Conservation (phyloP, 2,797 vertebrate genomes). For the Naso thynnoides region DNA sequence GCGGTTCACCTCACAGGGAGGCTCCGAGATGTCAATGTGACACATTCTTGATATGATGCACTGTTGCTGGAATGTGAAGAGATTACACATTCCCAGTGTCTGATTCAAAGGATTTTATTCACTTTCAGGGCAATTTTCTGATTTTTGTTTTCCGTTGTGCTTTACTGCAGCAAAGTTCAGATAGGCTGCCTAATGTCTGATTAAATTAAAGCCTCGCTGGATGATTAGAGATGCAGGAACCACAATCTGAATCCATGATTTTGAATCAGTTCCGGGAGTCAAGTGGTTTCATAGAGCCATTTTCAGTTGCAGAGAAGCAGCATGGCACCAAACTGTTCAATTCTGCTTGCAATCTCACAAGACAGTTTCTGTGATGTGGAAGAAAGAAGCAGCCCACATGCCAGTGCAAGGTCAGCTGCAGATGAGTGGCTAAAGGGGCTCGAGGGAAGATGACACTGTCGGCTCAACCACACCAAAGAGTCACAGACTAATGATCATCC, state of each 20-base stretch:
- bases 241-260: slow-evolving; percentile 15
- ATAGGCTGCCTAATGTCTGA: slow-evolving; percentile 2
- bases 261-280: slow-evolving; percentile 8
- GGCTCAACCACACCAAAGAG: slow-evolving; percentile 51
- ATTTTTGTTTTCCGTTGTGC: slow-evolving; percentile 21
- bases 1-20: slow-evolving; percentile 60
- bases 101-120: slow-evolving; percentile 41
- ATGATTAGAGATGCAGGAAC: slow-evolving; percentile 26
- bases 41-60: slow-evolving; percentile 61
- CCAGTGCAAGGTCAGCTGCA: slow-evolving; percentile 67
- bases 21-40: slow-evolving; percentile 57
- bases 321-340: slow-evolving; percentile 39
- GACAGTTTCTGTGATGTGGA: slow-evolving; percentile 59
- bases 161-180: slow-evolving; percentile 4
- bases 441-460: slow-evolving; percentile 60
- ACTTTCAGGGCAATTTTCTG: background rate
- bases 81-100: slow-evolving; percentile 33
- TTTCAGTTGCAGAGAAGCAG: slow-evolving; percentile 27
- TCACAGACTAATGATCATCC: slow-evolving; percentile 59
- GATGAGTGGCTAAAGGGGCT: slow-evolving; percentile 72
- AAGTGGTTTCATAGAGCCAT: slow-evolving; percentile 22
- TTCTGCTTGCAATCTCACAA: slow-evolving; percentile 24
- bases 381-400: slow-evolving; percentile 57
- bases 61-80: slow-evolving; percentile 44
- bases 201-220: slow-evolving; percentile 27